These are phyloP conservation scores for Epizoanthus stellaris DNA, from an alignment of 92 coral and sea anemone species.

Conservation along the genomic window DNA sequence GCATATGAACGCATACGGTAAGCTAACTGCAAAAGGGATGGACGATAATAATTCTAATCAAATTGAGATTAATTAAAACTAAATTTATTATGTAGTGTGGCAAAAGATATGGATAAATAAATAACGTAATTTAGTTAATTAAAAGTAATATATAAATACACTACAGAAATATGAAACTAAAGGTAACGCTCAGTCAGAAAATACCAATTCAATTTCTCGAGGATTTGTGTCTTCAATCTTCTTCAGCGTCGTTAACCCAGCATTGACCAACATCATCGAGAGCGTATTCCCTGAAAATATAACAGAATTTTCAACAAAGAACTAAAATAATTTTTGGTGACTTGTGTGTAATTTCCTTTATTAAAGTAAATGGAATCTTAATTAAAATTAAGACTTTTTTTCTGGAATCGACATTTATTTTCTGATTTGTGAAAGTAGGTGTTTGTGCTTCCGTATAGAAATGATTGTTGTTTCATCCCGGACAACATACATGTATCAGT, in stretches of 20 bases:
- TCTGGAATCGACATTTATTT: no score
- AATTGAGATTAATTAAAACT: background rate
- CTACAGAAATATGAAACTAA: background rate
- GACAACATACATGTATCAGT: no score
- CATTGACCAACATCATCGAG: slow-evolving; percentile 95
- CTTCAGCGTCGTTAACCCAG: slow-evolving; percentile 90
- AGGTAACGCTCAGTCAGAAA: background rate
- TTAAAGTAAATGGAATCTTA: no score
- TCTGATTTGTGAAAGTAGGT: no score
- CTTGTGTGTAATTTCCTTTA: no score
- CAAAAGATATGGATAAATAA: background rate
- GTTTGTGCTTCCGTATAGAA: no score
- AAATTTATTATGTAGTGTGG: background rate
- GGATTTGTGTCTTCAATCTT: slow-evolving; percentile 97
- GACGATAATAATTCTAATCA: background rate
- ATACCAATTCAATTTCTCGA: slow-evolving; percentile 95
- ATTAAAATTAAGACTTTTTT: no score
- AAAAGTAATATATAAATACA: no score
- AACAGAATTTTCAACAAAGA: background rate
- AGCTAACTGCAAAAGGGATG: background rate
- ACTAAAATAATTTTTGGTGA: no score
- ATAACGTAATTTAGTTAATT: no score
- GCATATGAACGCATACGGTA: no score
- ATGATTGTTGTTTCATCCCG: no score
- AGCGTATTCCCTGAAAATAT: slow-evolving; percentile 74